A percentile compares a stretch with the other conserved stretches of the same genome.
phyloP scores from a whole-genome alignment of 1,140 invertebrate species.

The Macrobrachium rosenbergii region DNA sequence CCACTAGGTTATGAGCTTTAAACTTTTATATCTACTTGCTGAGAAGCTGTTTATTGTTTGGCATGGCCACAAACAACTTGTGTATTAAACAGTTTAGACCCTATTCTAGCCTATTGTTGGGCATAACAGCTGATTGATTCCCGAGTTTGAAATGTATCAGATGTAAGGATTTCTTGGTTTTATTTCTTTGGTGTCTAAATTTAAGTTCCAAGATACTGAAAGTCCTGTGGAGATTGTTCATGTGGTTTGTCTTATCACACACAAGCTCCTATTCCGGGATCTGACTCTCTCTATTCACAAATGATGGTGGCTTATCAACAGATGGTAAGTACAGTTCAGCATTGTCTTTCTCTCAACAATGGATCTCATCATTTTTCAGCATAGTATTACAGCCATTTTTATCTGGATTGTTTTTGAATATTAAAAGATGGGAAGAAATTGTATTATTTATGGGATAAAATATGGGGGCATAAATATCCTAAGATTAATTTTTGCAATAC shows the following conservation, averaged over 20 bases:
- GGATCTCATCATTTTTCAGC: not conserved
- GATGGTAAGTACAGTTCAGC: slow-evolving; percentile 62
- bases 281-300: slow-evolving; percentile 65
- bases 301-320: slow-evolving; percentile 66
- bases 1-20: slow-evolving; percentile 43
- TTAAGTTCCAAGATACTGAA: slow-evolving; percentile 8
- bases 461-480: too few species aligned
- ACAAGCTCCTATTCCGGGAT: slow-evolving; percentile 66
- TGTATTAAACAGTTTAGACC: slow-evolving; percentile 1
- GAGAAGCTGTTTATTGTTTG: slow-evolving; percentile 30
- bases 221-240: slow-evolving; percentile 45
- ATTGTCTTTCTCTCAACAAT: not conserved
- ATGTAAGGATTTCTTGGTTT: slow-evolving; percentile 22
- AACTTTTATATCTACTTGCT: slow-evolving; percentile 36
- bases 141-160: too few species aligned
- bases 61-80: slow-evolving; percentile 34
- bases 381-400: too few species aligned
- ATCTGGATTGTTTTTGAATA: too few species aligned
- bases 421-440: too few species aligned
- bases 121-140: too few species aligned
- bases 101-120: too few species aligned
- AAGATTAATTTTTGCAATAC: too few species aligned
- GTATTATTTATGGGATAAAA: too few species aligned
- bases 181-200: slow-evolving; percentile 38
- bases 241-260: slow-evolving; percentile 63